Conservation (phyloP, 2,797 vertebrate genomes). For the Mus minutoides region DNA sequence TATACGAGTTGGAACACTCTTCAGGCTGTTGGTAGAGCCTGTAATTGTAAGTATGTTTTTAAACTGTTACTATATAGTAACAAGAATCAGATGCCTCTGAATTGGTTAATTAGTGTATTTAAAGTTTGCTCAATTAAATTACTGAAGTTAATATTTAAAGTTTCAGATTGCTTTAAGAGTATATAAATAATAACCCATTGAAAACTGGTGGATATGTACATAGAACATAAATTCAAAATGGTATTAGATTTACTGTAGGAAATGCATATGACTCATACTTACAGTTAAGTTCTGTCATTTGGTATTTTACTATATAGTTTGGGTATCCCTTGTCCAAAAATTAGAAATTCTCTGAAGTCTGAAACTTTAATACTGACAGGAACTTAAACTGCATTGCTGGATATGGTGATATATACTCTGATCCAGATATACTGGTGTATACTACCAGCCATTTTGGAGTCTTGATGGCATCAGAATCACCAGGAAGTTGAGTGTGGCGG, state of each 20-base stretch:
- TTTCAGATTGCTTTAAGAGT: slow-evolving; percentile 36
- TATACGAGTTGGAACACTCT: slow-evolving; percentile 94
- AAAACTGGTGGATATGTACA: background rate
- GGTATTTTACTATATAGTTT: background rate
- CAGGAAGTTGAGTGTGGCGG: background rate
- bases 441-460: background rate
- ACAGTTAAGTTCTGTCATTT: background rate
- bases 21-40: slow-evolving; percentile 93
- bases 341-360: background rate
- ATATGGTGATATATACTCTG: background rate
- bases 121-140: slow-evolving; percentile 30
- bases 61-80: background rate
- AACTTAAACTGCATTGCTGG: background rate
- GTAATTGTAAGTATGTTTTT: slow-evolving; percentile 92
- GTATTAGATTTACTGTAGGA: background rate
- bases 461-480: background rate
- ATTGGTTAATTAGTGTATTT: background rate
- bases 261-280: background rate
- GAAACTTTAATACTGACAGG: background rate
- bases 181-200: slow-evolving; percentile 32
- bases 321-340: background rate
- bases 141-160: slow-evolving; percentile 38
- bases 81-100: slow-evolving; percentile 1
- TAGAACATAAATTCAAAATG: background rate
- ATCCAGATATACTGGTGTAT: background rate